These are phyloP conservation scores for Bubalus kerabau DNA, from an alignment of 2,113 vertebrate species.

Conservation along the genomic window DNA sequence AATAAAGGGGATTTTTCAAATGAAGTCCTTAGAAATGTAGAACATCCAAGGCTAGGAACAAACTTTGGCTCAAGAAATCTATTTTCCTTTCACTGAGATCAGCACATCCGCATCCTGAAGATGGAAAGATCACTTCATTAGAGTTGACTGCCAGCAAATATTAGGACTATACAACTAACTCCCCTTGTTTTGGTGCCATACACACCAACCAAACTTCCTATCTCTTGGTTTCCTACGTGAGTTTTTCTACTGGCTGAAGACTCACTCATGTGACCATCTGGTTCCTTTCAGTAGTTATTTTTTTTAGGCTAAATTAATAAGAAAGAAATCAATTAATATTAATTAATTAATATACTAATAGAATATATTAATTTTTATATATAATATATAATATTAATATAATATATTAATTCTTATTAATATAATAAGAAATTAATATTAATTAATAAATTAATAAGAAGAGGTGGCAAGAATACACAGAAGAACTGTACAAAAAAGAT, in stretches of 20 bases:
- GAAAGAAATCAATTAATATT: too few relatives aligned
- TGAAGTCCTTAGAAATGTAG: neutral
- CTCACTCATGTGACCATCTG: neutral
- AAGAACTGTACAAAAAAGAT: too few relatives aligned
- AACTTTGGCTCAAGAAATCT: constrained; percentile 14
- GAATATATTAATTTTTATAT: too few relatives aligned
- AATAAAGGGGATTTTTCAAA: constrained; percentile 26
- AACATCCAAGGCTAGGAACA: neutral
- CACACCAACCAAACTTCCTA: neutral
- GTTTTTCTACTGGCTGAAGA: constrained; percentile 5
- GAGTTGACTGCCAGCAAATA: neutral
- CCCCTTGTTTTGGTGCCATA: neutral
- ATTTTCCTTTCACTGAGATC: neutral
- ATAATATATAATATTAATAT: too few relatives aligned
- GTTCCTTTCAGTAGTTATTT: neutral
- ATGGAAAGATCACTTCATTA: neutral
- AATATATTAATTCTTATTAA: too few relatives aligned
- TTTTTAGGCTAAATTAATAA: neutral
- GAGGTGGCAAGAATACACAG: too few relatives aligned
- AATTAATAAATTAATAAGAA: too few relatives aligned
- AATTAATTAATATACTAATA: too few relatives aligned
- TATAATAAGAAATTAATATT: too few relatives aligned
- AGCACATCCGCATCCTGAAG: neutral
- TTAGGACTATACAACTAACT: constrained; percentile 21
- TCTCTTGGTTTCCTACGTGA: neutral